Conservation (phyloP, 2,888 invertebrate genomes). For the Tenthredo scrophulariae region DNA sequence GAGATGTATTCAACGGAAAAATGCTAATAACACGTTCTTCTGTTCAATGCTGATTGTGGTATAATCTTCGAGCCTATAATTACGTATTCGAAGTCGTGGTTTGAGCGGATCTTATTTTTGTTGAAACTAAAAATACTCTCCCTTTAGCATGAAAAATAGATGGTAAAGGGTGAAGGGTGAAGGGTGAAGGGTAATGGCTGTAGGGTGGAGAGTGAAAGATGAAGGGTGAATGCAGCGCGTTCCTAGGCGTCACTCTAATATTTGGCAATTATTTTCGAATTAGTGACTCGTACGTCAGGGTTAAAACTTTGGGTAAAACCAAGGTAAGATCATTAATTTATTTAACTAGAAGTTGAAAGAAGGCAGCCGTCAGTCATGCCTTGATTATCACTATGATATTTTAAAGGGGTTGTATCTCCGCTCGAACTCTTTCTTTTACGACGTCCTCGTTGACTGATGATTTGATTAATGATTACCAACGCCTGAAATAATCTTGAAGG, state of each 20-base stretch:
- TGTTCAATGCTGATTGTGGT: conserved; percentile 36
- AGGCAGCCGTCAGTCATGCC: conserved; percentile 48
- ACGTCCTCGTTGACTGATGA: conserved; percentile 14
- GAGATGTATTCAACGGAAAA: background rate
- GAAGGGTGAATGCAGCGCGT: conserved; percentile 37
- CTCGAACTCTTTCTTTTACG: background rate
- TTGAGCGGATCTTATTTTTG: conserved; percentile 9
- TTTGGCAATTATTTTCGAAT: conserved; percentile 51
- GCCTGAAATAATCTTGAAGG: background rate
- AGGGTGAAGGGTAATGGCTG: conserved; percentile 6
- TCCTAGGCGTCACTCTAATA: conserved; percentile 45
- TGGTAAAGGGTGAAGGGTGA: background rate
- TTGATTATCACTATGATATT: conserved; percentile 41
- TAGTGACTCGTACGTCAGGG: conserved; percentile 49
- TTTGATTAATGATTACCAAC: conserved; percentile 25
- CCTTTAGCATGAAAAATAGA: background rate
- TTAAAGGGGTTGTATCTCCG: conserved; percentile 38
- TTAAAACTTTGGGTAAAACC: background rate
- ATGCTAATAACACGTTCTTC: conserved; percentile 29
- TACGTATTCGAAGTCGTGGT: background rate
- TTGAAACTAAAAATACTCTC: conserved; percentile 21
- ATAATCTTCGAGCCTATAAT: conserved; percentile 23
- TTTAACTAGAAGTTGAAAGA: conserved; percentile 45
- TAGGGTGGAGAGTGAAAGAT: conserved; percentile 19
- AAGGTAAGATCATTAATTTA: conserved; percentile 46